Conservation (phyloP, 2,888 invertebrate genomes). For the Hyppa rectilinea region DNA sequence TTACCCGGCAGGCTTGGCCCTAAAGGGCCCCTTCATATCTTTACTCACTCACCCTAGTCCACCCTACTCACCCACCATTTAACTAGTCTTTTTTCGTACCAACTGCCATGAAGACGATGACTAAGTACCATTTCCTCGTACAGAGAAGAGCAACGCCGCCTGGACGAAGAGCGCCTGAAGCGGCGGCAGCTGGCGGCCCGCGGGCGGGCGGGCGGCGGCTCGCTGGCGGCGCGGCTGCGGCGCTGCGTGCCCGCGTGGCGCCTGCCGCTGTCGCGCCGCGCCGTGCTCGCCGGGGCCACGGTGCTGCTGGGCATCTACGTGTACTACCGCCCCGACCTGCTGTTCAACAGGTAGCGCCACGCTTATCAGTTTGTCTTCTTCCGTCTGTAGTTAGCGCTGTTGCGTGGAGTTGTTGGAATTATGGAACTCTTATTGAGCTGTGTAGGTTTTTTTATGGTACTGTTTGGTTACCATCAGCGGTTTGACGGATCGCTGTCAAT, state of each 20-base stretch:
- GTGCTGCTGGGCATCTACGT: conserved; percentile 91
- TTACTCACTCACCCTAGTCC: no score
- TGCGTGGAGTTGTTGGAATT: conserved; percentile 46
- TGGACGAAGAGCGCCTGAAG: conserved; percentile 90
- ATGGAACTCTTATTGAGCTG: neutral
- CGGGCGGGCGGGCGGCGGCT: conserved; percentile 36
- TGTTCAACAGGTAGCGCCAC: conserved; percentile 86
- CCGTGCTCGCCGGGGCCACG: conserved; percentile 90
- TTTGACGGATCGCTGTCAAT: no score
- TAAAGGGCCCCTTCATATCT: no score
- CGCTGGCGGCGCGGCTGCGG: conserved; percentile 62
- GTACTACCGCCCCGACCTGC: conserved; percentile 89
- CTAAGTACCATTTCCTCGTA: neutral
- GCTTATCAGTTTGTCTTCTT: conserved; percentile 86
- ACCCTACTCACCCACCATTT: no score
- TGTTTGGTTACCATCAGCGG: neutral
- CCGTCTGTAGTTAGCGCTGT: conserved; percentile 70
- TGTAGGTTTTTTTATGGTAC: neutral
- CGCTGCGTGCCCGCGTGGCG: conserved; percentile 79
- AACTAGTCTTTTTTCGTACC: no score
- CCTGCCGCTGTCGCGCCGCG: conserved; percentile 83
- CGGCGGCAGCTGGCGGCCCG: conserved; percentile 80
- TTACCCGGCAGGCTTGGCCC: no score
- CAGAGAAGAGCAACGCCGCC: conserved; percentile 91
- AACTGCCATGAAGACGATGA: no score